These are phyloP conservation scores for Hemitrygon akajei DNA, from an alignment of 2,797 vertebrate species.

Conservation along the genomic window DNA sequence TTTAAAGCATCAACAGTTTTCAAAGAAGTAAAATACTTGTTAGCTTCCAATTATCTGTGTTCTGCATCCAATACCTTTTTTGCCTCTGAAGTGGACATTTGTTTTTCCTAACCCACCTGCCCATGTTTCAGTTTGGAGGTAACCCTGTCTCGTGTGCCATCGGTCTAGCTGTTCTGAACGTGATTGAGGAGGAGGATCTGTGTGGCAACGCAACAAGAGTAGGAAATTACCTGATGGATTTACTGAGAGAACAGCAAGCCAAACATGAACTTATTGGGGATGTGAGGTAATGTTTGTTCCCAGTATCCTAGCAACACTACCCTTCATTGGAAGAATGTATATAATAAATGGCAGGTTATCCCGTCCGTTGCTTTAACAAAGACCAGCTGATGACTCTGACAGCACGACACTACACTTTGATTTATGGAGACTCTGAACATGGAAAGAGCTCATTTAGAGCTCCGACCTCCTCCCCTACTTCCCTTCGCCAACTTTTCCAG, in stretches of 20 bases:
- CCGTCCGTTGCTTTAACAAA: background rate
- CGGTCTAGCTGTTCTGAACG: conserved; percentile 80
- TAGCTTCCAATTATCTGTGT: background rate
- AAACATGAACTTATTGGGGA: conserved; percentile 85
- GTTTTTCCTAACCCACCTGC: background rate
- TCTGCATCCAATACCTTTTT: background rate
- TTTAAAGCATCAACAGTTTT: background rate
- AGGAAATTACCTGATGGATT: conserved; percentile 67
- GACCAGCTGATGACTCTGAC: background rate
- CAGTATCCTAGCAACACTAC: background rate
- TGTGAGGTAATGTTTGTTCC: conserved; percentile 63
- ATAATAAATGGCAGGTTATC: background rate
- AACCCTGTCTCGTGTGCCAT: conserved; percentile 95
- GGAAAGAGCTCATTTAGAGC: too few species aligned
- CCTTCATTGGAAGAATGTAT: background rate
- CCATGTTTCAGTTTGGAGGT: conserved; percentile 76
- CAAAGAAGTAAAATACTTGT: background rate
- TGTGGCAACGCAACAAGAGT: conserved; percentile 77
- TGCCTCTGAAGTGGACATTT: background rate
- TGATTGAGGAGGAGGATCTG: conserved; percentile 84
- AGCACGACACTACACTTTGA: background rate
- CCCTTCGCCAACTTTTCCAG: background rate
- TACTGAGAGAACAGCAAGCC: conserved; percentile 71
- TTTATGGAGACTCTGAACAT: background rate
- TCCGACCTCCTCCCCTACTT: too few species aligned